These are phyloP conservation scores for Drosophila eohydei DNA, from an alignment of 2,888 invertebrate species.

Conservation along the genomic window DNA sequence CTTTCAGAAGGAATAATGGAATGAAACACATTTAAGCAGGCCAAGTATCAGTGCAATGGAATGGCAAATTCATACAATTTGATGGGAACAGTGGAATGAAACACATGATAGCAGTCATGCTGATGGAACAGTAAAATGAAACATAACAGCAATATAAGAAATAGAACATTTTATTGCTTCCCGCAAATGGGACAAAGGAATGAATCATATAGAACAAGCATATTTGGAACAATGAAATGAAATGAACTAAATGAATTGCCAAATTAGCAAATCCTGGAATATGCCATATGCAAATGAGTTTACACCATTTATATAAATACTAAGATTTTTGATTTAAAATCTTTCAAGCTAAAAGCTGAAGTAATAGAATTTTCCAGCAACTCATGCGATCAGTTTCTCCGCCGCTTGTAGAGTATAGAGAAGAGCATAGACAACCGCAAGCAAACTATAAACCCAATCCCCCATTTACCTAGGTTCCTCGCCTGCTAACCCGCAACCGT, in stretches of 20 bases:
- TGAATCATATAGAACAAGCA: neutral
- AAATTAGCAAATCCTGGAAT: too few relatives aligned
- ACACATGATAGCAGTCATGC: neutral
- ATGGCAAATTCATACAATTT: too few relatives aligned
- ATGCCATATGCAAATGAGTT: too few relatives aligned
- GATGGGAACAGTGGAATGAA: neutral
- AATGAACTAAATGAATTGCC: neutral
- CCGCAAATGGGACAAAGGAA: neutral
- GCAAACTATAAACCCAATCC: constrained; percentile 32
- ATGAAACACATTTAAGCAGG: neutral
- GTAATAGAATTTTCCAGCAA: neutral
- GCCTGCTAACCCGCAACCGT: neutral
- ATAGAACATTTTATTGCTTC: neutral
- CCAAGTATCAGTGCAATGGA: neutral
- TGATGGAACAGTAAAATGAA: neutral
- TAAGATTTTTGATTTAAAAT: neutral
- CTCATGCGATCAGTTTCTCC: neutral
- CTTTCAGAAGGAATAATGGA: neutral
- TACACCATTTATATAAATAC: neutral
- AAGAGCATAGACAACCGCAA: constrained; percentile 12
- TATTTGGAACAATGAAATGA: neutral
- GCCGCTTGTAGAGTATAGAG: constrained; percentile 15
- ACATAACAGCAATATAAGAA: neutral
- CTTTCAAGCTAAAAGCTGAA: neutral
- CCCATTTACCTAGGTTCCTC: constrained; percentile 15